Evolutionary conservation across 2,888 invertebrate species (phyloP).

Genomic region (Hypomecis atomaria): DNA sequence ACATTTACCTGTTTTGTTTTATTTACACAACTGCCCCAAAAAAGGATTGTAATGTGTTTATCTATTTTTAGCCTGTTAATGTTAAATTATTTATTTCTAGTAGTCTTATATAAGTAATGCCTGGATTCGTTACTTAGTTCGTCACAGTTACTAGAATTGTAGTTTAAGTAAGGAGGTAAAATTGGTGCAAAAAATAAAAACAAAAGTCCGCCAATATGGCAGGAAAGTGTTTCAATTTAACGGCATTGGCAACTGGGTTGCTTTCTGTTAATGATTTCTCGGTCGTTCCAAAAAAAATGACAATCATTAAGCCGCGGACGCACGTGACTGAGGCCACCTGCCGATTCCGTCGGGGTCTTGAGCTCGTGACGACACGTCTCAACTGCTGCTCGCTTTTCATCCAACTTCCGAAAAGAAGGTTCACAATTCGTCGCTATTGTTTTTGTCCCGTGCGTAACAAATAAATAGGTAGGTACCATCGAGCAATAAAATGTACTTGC

Average conservation of each 20-base stretch:
- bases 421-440: not conserved
- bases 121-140: too few species aligned
- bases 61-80: too few species aligned
- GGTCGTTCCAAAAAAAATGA: conserved; percentile 56
- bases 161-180: not conserved
- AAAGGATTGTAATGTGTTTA: too few species aligned
- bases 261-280: conserved; percentile 48
- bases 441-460: not conserved
- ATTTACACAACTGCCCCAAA: too few species aligned
- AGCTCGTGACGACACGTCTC: conserved; percentile 61
- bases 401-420: not conserved
- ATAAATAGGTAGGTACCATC: too few species aligned
- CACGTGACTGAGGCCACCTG: conserved; percentile 72
- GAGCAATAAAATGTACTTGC: too few species aligned
- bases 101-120: too few species aligned
- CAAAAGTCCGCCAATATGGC: conserved; percentile 14
- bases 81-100: too few species aligned
- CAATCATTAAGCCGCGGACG: conserved; percentile 58
- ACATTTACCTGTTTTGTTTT: too few species aligned
- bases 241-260: conserved; percentile 47
- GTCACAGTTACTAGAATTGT: not conserved
- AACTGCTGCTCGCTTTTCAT: conserved; percentile 25
- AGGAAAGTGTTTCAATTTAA: conserved; percentile 33
- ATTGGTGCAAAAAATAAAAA: conserved; percentile 5
- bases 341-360: conserved; percentile 45